Base-by-base conservation (phyloP, 2,113 vertebrate species). In the Oreamnos americanus region DNA sequence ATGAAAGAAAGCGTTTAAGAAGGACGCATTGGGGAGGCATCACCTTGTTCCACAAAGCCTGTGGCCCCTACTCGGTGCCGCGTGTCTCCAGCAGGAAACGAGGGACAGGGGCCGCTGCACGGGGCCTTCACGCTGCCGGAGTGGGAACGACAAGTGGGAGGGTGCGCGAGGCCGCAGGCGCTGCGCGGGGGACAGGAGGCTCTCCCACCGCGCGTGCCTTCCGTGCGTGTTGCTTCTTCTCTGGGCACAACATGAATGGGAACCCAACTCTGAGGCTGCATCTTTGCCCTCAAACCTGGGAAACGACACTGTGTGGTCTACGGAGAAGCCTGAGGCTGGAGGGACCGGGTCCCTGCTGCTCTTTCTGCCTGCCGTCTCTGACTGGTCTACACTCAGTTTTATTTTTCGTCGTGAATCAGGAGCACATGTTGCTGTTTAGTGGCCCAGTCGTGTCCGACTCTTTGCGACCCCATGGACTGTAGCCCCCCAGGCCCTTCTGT, bases 31-130 rank as follows among this genome's bases (percentile, higher is more conserved):
- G 13, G 53, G 15, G 87, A n/a, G n/a, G 6, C 26, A 3, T 4
- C 7, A n/a, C 30, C 57, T 57, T 13, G 10, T 45, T 33, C 21
- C 55, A 4, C 13, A 51, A 57, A 76, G 30, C 39, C 14, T 4
- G 1, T 1, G 7, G 1, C 15, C 33, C 53, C 74, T 39, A 2
- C 45, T 6, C 0, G 0, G 8, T 0, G 3, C 51, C 33, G 2
- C 3, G 6, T 28, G 58, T 60, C 28, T 36, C n/a, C 0, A 0
- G 82, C 82, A 3, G 30, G 23, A 13, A 23, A 43, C 1, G 30
- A 5, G 25, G 26, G 33, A 28, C 26, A 0, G 47, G 23, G 17
- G 9, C 28, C 1, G 2, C 49, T 12, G 11, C 1, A 0, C 0
- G 9, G 51, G 26, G 30, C 43, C 71, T 82, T 83, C 58, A 6